These are phyloP conservation scores for Loris lydekkerianus DNA, from an alignment of 2,797 vertebrate species.

Conservation along the genomic window DNA sequence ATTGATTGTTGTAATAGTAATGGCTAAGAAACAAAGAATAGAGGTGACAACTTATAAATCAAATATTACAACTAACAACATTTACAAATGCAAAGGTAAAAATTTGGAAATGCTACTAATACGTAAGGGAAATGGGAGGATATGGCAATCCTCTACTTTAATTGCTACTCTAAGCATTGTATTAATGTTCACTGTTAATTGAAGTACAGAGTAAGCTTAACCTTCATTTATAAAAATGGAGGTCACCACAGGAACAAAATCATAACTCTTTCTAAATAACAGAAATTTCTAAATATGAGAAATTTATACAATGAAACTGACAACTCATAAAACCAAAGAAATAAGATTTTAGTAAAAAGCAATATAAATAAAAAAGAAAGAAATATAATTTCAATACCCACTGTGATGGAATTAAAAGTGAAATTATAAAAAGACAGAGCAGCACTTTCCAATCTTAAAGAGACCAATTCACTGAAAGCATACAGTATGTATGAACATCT, in stretches of 20 bases:
- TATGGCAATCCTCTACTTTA: not conserved
- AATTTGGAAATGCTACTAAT: not conserved
- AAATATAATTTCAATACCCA: not conserved
- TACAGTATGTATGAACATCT: not conserved
- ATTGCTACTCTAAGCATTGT: not conserved
- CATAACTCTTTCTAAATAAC: not conserved
- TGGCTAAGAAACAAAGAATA: not conserved
- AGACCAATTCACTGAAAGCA: not conserved
- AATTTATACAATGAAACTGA: not conserved
- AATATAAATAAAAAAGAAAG: not conserved
- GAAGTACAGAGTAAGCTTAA: not conserved
- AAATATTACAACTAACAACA: not conserved
- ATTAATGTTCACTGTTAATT: not conserved
- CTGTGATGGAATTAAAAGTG: not conserved
- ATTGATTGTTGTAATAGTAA: not conserved
- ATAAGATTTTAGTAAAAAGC: not conserved
- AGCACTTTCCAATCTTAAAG: not conserved
- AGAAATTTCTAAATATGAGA: not conserved
- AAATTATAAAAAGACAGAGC: not conserved
- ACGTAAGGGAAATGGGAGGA: not conserved
- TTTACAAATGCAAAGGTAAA: not conserved
- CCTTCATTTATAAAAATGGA: not conserved
- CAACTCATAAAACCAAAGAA: not conserved
- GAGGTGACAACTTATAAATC: not conserved
- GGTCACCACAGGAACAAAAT: not conserved